phyloP scores from a whole-genome alignment of 2,113 vertebrate genomes.

The Zosterops lateralis region DNA sequence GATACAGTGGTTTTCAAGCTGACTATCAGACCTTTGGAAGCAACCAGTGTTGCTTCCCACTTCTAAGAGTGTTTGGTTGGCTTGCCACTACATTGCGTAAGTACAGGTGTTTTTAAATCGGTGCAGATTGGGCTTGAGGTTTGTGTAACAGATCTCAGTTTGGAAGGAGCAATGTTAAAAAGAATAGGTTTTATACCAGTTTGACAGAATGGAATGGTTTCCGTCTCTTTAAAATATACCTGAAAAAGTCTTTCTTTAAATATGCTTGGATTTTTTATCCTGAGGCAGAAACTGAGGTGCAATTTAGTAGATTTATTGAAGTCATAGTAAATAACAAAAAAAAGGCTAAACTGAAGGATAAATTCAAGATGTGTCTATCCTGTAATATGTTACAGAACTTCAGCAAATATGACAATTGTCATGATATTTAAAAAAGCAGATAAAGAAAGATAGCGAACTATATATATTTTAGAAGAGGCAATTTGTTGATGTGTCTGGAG shows the following conservation, averaged over 20 bases:
- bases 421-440: background rate
- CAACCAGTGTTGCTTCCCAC: background rate
- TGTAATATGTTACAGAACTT: background rate
- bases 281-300: background rate
- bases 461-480: background rate
- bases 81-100: accelerated
- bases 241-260: background rate
- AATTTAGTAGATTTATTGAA: background rate
- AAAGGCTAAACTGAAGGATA: background rate
- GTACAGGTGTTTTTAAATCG: background rate
- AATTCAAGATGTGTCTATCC: background rate
- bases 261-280: background rate
- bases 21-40: background rate
- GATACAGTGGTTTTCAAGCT: background rate
- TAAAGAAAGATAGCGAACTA: background rate
- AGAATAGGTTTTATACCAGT: background rate
- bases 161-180: background rate
- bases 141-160: background rate
- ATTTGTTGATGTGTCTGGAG: background rate
- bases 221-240: background rate
- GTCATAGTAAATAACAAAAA: background rate
- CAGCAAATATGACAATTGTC: background rate
- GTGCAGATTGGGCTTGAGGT: background rate
- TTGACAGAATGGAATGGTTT: background rate
- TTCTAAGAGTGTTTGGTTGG: background rate